Conservation (phyloP, 2,113 vertebrate species). For the Semnornis frantzii region DNA sequence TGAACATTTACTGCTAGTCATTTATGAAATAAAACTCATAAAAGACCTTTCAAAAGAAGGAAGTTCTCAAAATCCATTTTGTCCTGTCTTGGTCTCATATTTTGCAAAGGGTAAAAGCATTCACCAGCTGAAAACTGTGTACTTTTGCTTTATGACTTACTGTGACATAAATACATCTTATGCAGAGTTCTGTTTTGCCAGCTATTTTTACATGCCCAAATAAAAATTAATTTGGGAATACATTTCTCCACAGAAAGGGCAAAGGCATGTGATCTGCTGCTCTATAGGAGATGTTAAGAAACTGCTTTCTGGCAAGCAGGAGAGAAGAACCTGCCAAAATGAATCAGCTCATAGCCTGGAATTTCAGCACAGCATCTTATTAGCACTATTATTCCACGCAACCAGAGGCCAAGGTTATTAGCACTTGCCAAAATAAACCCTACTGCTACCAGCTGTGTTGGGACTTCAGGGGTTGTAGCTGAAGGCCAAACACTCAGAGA, state of each 20-base stretch:
- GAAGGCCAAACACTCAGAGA: background rate
- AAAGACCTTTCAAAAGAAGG: background rate
- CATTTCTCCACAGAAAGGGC: background rate
- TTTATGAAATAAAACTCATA: background rate
- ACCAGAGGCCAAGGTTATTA: background rate
- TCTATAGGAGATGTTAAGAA: background rate
- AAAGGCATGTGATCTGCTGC: background rate
- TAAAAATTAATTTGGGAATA: conserved; percentile 10
- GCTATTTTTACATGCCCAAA: background rate
- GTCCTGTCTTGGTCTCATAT: background rate
- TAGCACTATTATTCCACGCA: background rate
- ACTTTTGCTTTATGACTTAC: background rate
- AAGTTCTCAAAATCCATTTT: background rate
- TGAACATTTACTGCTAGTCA: background rate
- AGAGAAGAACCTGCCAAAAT: background rate
- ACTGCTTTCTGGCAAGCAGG: background rate
- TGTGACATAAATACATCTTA: background rate
- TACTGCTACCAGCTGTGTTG: background rate
- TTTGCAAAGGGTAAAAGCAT: background rate
- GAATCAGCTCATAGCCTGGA: background rate
- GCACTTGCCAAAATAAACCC: background rate
- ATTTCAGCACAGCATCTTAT: conserved; percentile 15
- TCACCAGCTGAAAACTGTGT: background rate
- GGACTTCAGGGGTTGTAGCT: background rate
- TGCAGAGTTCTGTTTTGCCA: background rate